Base-by-base conservation (phyloP, 2,888 invertebrate genomes). In the Megalurothrips usitatus region DNA sequence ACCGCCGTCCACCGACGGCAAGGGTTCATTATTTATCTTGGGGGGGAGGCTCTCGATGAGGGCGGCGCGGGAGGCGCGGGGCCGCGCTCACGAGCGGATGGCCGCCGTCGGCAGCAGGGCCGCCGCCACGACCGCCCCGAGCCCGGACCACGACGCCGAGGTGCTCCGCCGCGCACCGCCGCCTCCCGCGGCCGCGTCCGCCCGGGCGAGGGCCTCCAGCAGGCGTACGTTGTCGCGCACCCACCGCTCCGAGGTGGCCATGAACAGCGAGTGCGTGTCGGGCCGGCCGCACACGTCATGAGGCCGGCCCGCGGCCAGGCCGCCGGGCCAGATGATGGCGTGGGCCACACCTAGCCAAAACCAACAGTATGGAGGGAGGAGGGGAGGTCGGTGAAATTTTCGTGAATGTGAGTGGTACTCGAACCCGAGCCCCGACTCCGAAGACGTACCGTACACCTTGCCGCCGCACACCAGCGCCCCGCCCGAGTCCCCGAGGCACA, bases 401-500 rank as follows among this genome's bases (percentile, higher is more conserved):
- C n/a, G n/a, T n/a, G n/a, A n/a, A n/a, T n/a, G n/a, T n/a, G n/a
- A n/a, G n/a, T n/a, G n/a, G n/a, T n/a, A n/a, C n/a, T n/a, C n/a
- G n/a, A n/a, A n/a, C n/a, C n/a, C n/a, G n/a, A n/a, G n/a, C n/a
- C n/a, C n/a, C n/a, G n/a, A n/a, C n/a, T n/a, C n/a, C n/a, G n/a
- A n/a, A 23, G 68, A 19, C 68, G n/a, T 23, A 75, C 68, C 68
- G 68, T 75, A 26, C 68, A 75, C 68, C 68, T 1, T 12, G 23
- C 68, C 68, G 68, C 26, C 26, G 68, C 68, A 75, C 23, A 26
- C 68, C 23, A 75, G 68, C 68, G 68, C 68, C 23, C 68, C 68
- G 68, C 68, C 68, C 68, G 68, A 75, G 68, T 75, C 68, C 23
- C 68, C 68, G 23, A 75, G 26, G 26, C 68, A 75, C 12, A 75